These are phyloP conservation scores for Nudaria mundana DNA, from an alignment of 2,888 invertebrate species.

Conservation along the genomic window DNA sequence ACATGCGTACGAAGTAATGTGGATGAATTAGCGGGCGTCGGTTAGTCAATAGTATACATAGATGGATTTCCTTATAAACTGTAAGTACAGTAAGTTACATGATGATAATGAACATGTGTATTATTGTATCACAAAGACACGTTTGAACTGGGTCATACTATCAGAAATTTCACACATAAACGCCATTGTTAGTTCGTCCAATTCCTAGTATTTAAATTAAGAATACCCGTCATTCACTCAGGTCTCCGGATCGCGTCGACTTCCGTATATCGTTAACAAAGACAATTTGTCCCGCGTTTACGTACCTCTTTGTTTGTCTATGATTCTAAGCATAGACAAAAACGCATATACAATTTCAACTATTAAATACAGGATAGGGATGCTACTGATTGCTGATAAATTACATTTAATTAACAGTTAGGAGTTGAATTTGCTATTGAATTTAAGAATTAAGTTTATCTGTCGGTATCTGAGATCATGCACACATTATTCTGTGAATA, in stretches of 20 bases:
- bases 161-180: not conserved
- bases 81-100: too few species aligned
- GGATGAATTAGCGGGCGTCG: too few species aligned
- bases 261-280: conserved; percentile 27
- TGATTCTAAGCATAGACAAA: not conserved
- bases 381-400: not conserved
- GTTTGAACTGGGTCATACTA: not conserved
- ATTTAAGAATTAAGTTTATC: too few species aligned
- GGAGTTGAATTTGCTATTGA: too few species aligned
- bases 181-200: conserved; percentile 3
- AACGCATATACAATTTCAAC: not conserved
- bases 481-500: too few species aligned
- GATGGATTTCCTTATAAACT: too few species aligned
- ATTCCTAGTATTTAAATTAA: conserved; percentile 3
- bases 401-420: not conserved
- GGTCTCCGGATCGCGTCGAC: conserved; percentile 15
- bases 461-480: too few species aligned
- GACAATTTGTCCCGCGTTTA: conserved; percentile 16
- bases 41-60: too few species aligned
- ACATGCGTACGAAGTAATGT: too few species aligned
- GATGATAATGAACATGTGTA: not conserved
- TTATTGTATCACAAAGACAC: not conserved
- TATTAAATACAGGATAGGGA: conserved; percentile 1
- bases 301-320: conserved; percentile 7
- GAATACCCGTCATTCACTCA: conserved; percentile 31